Evolutionary conservation across 2,113 vertebrate genomes (phyloP).

Genomic region (Psettodes erumei): DNA sequence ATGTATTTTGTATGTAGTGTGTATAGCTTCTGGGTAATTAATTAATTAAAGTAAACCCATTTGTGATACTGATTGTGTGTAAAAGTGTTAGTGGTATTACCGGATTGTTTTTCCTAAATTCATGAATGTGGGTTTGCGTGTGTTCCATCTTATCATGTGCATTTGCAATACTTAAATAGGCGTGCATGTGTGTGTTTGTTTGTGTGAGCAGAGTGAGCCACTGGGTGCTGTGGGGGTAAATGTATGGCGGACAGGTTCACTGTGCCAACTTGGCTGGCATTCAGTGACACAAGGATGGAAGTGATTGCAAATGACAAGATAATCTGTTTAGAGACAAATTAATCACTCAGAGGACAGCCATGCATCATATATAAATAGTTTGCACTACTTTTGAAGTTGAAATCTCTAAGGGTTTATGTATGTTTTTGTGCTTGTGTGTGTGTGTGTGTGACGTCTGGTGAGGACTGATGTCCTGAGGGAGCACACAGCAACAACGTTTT

Average conservation of each 20-base stretch:
- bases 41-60: too few relatives aligned
- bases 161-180: neutral
- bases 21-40: too few relatives aligned
- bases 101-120: too few relatives aligned
- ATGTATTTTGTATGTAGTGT: too few relatives aligned
- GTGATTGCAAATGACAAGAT: slow-evolving; percentile 80
- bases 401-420: slow-evolving; percentile 16
- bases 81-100: neutral
- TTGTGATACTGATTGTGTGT: neutral
- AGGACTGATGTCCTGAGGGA: slow-evolving; percentile 34
- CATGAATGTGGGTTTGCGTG: neutral
- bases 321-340: slow-evolving; percentile 82
- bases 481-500: slow-evolving; percentile 26
- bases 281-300: slow-evolving; percentile 81
- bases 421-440: slow-evolving; percentile 1
- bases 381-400: slow-evolving; percentile 13
- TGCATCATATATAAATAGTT: slow-evolving; percentile 52
- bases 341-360: slow-evolving; percentile 62
- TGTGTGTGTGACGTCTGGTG: slow-evolving; percentile 17
- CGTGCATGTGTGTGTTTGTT: slow-evolving; percentile 26
- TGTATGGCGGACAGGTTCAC: slow-evolving; percentile 50
- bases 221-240: slow-evolving; percentile 57
- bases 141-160: neutral
- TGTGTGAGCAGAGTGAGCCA: too few relatives aligned
- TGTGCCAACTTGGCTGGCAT: slow-evolving; percentile 80